Evolutionary conservation across 2,113 vertebrate genomes (phyloP), one percentile per base, ranked within the genome.

Genomic region (Perccottus glenii): DNA sequence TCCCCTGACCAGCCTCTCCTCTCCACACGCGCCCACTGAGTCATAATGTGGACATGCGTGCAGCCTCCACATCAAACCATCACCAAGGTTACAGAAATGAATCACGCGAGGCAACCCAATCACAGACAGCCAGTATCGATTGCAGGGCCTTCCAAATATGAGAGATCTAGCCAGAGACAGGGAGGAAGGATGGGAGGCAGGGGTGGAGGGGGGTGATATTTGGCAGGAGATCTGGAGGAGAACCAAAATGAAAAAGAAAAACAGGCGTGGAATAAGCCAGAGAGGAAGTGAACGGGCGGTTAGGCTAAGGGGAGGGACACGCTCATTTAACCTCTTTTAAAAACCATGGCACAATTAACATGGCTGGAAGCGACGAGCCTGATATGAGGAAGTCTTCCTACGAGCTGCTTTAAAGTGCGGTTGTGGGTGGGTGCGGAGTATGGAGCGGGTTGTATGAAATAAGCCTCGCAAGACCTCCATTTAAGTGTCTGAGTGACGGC

Each of bases 21-120:
- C 81, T 87, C 85, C 63, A 72, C 85, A 88, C 75, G 52, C 67
- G 70, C 80, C 81, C 83, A 84, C 83, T 89, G 89, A 91, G 89
- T 92, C 90, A 89, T 83, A 88, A 86, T 86, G 86, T 81, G 81
- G 84, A 80, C 82, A 84, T 77, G 86, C 74, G 84, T 82, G 75
- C 82, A 85, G 81, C 80, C 83, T 78, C 84, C 85, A 89, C 90
- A 92, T 91, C 88, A 90, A 92, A 87, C 91, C 80, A 89, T 92
- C 89, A 88, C 89, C 89, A 89, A 90, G 91, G 89, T 90, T 91
- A 91, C 90, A 83, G 85, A 91, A 90, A 92, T 92, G 87, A 91
- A 93, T 92, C 86, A 88, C 83, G 70, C 78, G 67, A 83, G 80
- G 84, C 84, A 90, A 89, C 82, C 87, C 85, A 90, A 90, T 91